Evolutionary conservation across 2,888 invertebrate species (phyloP).

Genomic region (Silvanus unidentatus): DNA sequence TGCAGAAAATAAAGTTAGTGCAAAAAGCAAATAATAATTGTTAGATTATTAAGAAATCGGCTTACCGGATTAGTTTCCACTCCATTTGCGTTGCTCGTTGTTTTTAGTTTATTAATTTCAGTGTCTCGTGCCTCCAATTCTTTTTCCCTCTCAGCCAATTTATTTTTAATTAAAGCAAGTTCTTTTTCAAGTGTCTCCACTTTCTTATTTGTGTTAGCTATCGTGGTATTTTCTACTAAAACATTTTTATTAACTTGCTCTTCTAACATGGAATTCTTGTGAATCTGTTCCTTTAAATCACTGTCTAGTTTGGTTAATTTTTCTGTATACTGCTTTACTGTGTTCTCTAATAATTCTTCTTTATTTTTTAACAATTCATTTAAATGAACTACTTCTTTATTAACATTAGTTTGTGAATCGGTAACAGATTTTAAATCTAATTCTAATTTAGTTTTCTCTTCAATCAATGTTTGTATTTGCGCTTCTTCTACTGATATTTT

Average conservation of each 20-base stretch:
- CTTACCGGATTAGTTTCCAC: background rate
- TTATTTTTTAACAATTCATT: slow-evolving; percentile 30
- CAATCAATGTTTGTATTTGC: slow-evolving; percentile 46
- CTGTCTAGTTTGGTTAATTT: slow-evolving; percentile 13
- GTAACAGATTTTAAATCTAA: slow-evolving; percentile 19
- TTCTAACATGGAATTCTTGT: slow-evolving; percentile 13
- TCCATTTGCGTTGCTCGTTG: background rate
- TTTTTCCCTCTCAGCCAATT: slow-evolving; percentile 16
- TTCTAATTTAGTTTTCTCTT: slow-evolving; percentile 14
- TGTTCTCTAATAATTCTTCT: slow-evolving; percentile 15
- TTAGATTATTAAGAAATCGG: slow-evolving; percentile 4
- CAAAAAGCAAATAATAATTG: slow-evolving; percentile 4
- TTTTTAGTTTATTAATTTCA: background rate
- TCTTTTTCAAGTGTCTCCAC: slow-evolving; percentile 22
- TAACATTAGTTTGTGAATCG: slow-evolving; percentile 30
- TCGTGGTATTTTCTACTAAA: background rate
- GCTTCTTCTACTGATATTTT: slow-evolving; percentile 26
- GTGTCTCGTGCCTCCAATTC: slow-evolving; percentile 4
- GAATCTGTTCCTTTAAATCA: slow-evolving; percentile 10
- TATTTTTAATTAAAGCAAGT: slow-evolving; percentile 16
- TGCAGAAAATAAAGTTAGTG: slow-evolving; percentile 9
- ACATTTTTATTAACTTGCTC: slow-evolving; percentile 17
- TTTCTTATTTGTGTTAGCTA: slow-evolving; percentile 8
- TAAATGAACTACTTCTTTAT: slow-evolving; percentile 30
- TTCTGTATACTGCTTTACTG: slow-evolving; percentile 22